phyloP scores from a whole-genome alignment of 92 coral and sea anemone species.

The Zoanthus gigantus region DNA sequence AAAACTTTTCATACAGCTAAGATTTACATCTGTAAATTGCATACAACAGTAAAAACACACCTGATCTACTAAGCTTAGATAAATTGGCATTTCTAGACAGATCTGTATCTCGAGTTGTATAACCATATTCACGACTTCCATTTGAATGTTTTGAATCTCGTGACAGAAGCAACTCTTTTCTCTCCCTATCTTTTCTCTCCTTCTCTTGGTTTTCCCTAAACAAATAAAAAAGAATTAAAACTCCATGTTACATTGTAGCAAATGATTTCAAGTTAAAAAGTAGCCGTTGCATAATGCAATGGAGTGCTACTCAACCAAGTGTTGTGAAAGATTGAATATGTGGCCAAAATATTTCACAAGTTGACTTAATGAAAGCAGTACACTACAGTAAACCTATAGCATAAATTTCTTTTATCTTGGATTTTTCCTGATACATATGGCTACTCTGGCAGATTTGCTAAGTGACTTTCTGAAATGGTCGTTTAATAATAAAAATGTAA shows the following conservation, averaged over 20 bases:
- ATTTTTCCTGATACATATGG: too few relatives aligned
- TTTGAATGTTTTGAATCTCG: constrained; percentile 39
- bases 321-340: too few relatives aligned
- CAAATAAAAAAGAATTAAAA: neutral
- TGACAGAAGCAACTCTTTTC: constrained; percentile 56
- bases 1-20: too few relatives aligned
- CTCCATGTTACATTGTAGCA: too few relatives aligned
- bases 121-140: constrained; percentile 43
- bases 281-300: too few relatives aligned
- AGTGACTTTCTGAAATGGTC: too few relatives aligned
- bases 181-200: constrained; percentile 81
- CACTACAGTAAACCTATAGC: too few relatives aligned
- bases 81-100: constrained; percentile 42
- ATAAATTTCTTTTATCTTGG: too few relatives aligned
- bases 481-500: too few relatives aligned
- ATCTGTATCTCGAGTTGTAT: constrained; percentile 46
- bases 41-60: neutral
- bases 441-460: too few relatives aligned
- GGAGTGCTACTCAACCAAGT: too few relatives aligned
- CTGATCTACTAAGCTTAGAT: constrained; percentile 40
- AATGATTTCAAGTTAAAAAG: too few relatives aligned
- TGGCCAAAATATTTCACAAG: neutral
- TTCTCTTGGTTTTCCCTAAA: constrained; percentile 51
- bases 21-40: neutral
- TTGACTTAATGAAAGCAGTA: neutral